Base-by-base conservation (phyloP, 2,797 vertebrate species). In the Sebastes reedi region DNA sequence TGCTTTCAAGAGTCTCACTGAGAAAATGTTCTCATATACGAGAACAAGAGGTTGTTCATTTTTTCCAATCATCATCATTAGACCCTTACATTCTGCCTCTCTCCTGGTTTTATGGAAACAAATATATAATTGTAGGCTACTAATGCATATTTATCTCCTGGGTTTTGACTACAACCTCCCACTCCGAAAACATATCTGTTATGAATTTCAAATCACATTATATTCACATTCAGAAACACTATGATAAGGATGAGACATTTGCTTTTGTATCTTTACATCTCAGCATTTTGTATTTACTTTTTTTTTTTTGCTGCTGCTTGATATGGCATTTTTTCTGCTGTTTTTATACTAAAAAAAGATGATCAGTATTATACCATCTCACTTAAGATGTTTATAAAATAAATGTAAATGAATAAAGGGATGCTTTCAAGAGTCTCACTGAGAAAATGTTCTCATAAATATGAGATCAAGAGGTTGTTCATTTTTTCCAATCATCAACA, bases 71-170 rank as follows among this genome's bases (percentile, higher is more conserved):
- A 22, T 16, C 50, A 54, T 4, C 22, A 27, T 56, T 25, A 55
- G 32, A 74, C 8, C 24, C 39, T 42, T 29, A 65, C 9, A 42
- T 55, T 5, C 3, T 55, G 6, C 24, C 10, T 36, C 5, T 30
- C 29, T 61, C 4, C 22, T 25, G 14, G n/a, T 61, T 61, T 74
- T 27, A 67, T 42, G 32, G 8, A 72, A 34, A 61, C n/a, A 50
- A 8, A 20, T 50, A 64, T 22, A 52, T 52, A 67, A 75, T 18
- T 42, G 0, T 76, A 52, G 12, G 8, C 24, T 64, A 22, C 12
- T 66, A 34, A 72, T 62, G 4, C 56, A 65, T 67, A n/a, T 58
- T 64, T 72, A 46, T 72, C 78, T 72, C 29, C 70, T 58, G 72
- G 46, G 67, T 27, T 78, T 75, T 39, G 25, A 60, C 46, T 61